Evolutionary conservation across 2,888 invertebrate species (phyloP), one percentile per base, ranked within the genome.

Genomic region (Alitta virens): DNA sequence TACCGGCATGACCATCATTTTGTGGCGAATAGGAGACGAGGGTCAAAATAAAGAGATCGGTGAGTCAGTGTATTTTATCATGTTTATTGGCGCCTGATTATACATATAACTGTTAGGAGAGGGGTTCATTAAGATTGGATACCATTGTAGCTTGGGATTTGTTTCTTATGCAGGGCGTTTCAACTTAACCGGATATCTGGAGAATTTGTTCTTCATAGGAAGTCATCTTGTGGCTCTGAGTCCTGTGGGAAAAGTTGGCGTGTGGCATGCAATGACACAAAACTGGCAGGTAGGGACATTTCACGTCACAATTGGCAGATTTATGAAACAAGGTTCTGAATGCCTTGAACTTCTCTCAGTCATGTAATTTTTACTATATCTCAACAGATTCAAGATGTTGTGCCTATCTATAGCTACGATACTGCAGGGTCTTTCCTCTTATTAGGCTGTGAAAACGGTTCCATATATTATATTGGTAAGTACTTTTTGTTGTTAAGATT

Each of bases 261-360:
- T 98, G n/a, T 98, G 97, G 97, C 97, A 98, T 83, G 93, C 96
- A 0, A 96, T 96, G 90, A 95, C 96, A 0, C 95, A 96, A 76
- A 95, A 97, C 83, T 98, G 97, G 95, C 97, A 97, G 85, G 84
- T 84, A 68, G 56, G 49, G 18, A 2, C 9, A 7, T 16, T 18
- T 33, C 12, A 12, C 12, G 33, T 33, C 33, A 53, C 7, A 12
- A 12, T 7, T 33, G 33, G 33, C 33, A 33, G 33, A n/a, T n/a
- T n/a, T 33, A 33, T 12, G 33, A 33, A 33, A 33, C n/a, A n/a
- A n/a, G n/a, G n/a, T n/a, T n/a, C n/a, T n/a, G n/a, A n/a, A n/a
- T n/a, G n/a, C 33, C 12, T 33, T 33, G 12, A 33, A 33, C 7
- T 33, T 12, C 12, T 33, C 12, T 33, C 33, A 33, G 33, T 33